Conservation (phyloP, 2,888 invertebrate genomes). For the Lasioglossum villosulum region DNA sequence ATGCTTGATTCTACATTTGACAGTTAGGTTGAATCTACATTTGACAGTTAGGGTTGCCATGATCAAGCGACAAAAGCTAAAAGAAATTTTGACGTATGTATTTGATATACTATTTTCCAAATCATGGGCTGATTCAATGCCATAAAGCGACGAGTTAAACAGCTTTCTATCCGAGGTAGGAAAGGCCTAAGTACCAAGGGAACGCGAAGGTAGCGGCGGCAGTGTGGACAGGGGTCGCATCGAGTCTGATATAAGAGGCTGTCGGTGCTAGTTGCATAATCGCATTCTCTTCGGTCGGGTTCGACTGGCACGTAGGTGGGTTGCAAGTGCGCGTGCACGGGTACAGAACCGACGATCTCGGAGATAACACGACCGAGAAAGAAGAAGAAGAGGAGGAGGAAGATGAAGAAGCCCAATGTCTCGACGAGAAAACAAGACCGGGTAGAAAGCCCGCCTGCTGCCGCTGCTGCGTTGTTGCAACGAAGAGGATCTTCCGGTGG, state of each 20-base stretch:
- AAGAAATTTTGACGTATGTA: too few relatives aligned
- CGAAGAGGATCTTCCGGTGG: slow-evolving; percentile 21
- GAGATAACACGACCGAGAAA: slow-evolving; percentile 42
- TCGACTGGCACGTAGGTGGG: slow-evolving; percentile 53
- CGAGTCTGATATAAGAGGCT: slow-evolving; percentile 52
- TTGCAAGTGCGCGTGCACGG: slow-evolving; percentile 30
- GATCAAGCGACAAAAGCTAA: too few relatives aligned
- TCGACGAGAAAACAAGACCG: slow-evolving; percentile 30
- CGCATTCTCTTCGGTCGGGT: slow-evolving; percentile 74
- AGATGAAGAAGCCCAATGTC: slow-evolving; percentile 16
- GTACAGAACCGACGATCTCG: slow-evolving; percentile 29
- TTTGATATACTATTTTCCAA: background rate
- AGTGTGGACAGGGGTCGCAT: slow-evolving; percentile 11
- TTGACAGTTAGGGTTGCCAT: too few relatives aligned
- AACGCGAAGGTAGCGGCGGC: background rate
- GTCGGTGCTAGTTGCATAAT: slow-evolving; percentile 78
- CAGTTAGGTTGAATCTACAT: too few relatives aligned
- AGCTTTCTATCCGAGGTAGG: background rate
- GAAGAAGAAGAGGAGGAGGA: slow-evolving; percentile 7
- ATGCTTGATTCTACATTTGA: too few relatives aligned
- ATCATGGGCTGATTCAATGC: background rate
- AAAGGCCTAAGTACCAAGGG: background rate
- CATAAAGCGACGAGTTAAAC: background rate
- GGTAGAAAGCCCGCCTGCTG: background rate
- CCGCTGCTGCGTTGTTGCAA: slow-evolving; percentile 3